phyloP scores from a whole-genome alignment of 2,113 vertebrate genomes.

The Crocuta crocuta region DNA sequence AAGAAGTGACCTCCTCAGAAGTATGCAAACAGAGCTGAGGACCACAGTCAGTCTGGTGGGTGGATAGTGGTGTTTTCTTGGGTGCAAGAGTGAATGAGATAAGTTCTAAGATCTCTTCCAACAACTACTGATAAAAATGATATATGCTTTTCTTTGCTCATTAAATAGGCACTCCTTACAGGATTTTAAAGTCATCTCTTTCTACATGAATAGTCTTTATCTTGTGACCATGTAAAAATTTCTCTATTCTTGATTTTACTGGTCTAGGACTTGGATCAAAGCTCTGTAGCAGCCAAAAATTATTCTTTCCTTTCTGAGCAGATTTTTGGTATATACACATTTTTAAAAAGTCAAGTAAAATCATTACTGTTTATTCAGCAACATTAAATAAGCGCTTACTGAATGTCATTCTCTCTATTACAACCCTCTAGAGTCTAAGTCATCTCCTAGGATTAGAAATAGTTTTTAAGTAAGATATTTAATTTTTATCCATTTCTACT shows the following conservation, averaged over 20 bases:
- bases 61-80: background rate
- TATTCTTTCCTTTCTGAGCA: background rate
- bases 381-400: background rate
- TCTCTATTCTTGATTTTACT: background rate
- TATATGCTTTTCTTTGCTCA: background rate
- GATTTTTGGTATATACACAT: background rate
- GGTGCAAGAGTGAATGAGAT: background rate
- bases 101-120: background rate
- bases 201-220: background rate
- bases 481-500: conserved; percentile 19
- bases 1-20: background rate
- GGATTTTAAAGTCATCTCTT: background rate
- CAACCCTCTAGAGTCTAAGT: background rate
- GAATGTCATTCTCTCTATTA: background rate
- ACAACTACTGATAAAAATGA: background rate
- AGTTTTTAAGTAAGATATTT: background rate
- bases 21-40: background rate
- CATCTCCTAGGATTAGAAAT: background rate
- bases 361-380: background rate
- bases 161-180: background rate
- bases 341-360: background rate
- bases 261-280: background rate
- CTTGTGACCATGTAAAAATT: background rate
- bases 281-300: background rate
- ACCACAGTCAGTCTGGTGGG: background rate